Evolutionary conservation across 2,113 vertebrate genomes (phyloP), one percentile per base, ranked within the genome.

Genomic region (Siniperca knerii): DNA sequence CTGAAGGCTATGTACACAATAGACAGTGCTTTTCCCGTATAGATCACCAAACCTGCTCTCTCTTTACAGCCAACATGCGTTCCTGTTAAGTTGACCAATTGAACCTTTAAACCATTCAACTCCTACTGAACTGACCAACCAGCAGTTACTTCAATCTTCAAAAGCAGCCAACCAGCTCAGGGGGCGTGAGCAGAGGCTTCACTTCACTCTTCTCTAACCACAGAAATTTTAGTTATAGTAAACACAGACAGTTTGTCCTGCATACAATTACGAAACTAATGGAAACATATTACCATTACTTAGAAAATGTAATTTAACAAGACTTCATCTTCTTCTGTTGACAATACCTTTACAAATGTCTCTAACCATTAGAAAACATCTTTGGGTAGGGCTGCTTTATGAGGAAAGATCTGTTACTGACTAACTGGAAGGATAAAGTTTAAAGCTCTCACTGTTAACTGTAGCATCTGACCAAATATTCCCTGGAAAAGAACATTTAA

Each of bases 101-200:
- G 64, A 79, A 72, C 57, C 60, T 75, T 72, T 66, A 80, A 75
- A 46, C 54, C 8, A 40, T n/a, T n/a, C 11, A 23, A 70, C 87
- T 84, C 87, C 87, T 88, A n/a, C 83, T 87, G 21, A 54, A 37
- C 29, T n/a, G 58, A 71, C 91, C 90, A 94, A 94, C 85, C 85
- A 89, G 81, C 46, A 57, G 44, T 55, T 12, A 79, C 54, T 35
- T 79, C 55, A 71, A 21, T 11, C 12, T 75, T 61, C 18, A 35
- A 35, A 52, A 44, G 8, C n/a, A 85, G 76, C 90, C 90, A 92
- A 91, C 70, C 90, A 60, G 86, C 75, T 73, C n/a, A 84, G 71
- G 89, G 91, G 90, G 91, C 76, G 89, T 89, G 81, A 64, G 16
- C 50, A 58, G 23, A 46, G 48, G 25, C 12, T 61, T 50, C 60